Evolutionary conservation across 2,888 invertebrate species (phyloP).

Genomic region (Prenolepis imparis): DNA sequence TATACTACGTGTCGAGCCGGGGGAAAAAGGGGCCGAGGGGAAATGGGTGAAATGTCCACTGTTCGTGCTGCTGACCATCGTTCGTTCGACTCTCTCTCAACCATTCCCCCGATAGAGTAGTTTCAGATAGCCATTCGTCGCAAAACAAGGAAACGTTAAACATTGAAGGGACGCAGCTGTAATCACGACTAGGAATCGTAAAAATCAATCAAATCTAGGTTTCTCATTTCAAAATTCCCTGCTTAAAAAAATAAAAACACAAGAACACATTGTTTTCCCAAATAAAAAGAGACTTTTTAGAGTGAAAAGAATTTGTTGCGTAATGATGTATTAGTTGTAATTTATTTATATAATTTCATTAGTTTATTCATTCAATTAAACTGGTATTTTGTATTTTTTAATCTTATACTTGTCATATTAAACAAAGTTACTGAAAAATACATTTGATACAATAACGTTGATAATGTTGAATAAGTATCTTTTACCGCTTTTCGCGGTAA

Average conservation of each 20-base stretch:
- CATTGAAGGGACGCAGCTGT: constrained; percentile 52
- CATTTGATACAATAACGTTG: background rate
- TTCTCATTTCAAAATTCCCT: background rate
- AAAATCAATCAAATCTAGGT: constrained; percentile 46
- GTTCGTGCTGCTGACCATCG: constrained; percentile 75
- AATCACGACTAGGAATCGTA: constrained; percentile 51
- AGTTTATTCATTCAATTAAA: background rate
- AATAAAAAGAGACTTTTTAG: background rate
- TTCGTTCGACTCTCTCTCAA: constrained; percentile 65
- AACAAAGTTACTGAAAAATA: background rate
- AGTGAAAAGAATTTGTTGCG: background rate
- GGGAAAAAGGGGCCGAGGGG: constrained; percentile 45
- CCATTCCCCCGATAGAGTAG: constrained; percentile 65
- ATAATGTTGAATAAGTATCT: constrained; percentile 2
- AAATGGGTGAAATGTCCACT: constrained; percentile 76
- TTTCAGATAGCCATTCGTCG: constrained; percentile 66
- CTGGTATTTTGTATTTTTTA: background rate
- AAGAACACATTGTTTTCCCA: background rate
- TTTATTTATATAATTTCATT: background rate
- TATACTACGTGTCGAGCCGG: constrained; percentile 80
- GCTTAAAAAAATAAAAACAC: background rate
- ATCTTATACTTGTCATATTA: background rate
- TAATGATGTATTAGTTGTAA: background rate
- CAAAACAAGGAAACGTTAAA: constrained; percentile 69
- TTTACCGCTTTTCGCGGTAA: constrained; percentile 1